phyloP scores from a whole-genome alignment of 1,140 invertebrate genomes.

The Aphelenchoides avenae region DNA sequence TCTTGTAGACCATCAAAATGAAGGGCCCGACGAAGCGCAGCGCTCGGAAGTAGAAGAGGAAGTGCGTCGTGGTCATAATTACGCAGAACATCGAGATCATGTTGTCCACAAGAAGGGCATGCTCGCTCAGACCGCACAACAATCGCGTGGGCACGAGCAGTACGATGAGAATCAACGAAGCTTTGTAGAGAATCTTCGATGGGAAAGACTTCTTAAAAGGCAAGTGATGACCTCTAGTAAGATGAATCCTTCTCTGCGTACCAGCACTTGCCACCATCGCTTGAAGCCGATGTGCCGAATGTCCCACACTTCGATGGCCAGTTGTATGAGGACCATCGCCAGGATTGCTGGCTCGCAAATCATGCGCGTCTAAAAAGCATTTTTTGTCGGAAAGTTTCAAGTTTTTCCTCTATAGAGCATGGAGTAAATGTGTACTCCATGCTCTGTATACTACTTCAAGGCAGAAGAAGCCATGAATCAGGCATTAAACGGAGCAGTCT shows the following conservation, averaged over 20 bases:
- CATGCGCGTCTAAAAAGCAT: slow-evolving; percentile 34
- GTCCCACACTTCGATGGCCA: too few relatives aligned
- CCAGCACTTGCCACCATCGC: slow-evolving; percentile 56
- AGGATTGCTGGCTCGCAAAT: slow-evolving; percentile 40
- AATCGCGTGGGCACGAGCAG: slow-evolving; percentile 76
- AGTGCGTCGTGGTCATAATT: slow-evolving; percentile 89
- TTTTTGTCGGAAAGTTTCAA: too few relatives aligned
- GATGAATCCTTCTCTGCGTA: slow-evolving; percentile 28
- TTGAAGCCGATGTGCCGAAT: slow-evolving; percentile 48
- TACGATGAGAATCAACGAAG: slow-evolving; percentile 79
- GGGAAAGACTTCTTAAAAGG: slow-evolving; percentile 80
- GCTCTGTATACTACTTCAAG: too few relatives aligned
- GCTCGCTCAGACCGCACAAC: slow-evolving; percentile 68
- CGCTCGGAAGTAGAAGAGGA: slow-evolving; percentile 81
- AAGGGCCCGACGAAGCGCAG: slow-evolving; percentile 96
- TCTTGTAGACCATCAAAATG: slow-evolving; percentile 88
- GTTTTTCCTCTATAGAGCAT: too few relatives aligned
- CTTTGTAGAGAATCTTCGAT: slow-evolving; percentile 86
- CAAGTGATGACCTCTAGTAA: too few relatives aligned
- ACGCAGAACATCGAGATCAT: slow-evolving; percentile 80
- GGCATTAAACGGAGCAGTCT: too few relatives aligned
- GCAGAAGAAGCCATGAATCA: too few relatives aligned
- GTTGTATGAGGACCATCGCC: slow-evolving; percentile 38
- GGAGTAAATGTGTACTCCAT: too few relatives aligned
- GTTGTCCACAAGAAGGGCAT: slow-evolving; percentile 69